Evolutionary conservation across 1,140 invertebrate genomes (phyloP).

Genomic region (Gryon sp.): DNA sequence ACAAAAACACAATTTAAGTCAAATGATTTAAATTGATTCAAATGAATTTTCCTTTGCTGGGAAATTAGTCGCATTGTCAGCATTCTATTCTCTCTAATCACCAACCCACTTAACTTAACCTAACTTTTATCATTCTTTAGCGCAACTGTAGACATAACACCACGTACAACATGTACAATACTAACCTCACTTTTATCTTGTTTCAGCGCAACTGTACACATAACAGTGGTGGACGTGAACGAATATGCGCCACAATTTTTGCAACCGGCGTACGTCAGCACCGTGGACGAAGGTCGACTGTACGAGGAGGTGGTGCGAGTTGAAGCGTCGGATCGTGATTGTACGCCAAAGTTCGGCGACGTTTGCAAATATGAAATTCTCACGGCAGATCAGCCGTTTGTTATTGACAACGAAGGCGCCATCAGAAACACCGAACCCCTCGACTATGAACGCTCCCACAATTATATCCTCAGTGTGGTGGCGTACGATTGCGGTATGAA

Average conservation of each 20-base stretch:
- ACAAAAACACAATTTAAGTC: too few relatives aligned
- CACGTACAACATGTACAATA: background rate
- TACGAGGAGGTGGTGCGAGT: slow-evolving; percentile 94
- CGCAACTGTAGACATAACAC: too few relatives aligned
- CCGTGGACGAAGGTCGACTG: slow-evolving; percentile 94
- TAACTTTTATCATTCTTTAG: too few relatives aligned
- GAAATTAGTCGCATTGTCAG: too few relatives aligned
- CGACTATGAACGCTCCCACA: slow-evolving; percentile 94
- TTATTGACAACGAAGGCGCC: slow-evolving; percentile 93
- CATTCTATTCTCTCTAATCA: too few relatives aligned
- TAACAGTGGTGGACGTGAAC: slow-evolving; percentile 97
- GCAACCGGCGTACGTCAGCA: slow-evolving; percentile 92
- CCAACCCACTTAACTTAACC: too few relatives aligned
- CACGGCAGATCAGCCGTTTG: slow-evolving; percentile 93
- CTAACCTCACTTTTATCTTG: slow-evolving; percentile 25
- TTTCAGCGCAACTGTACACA: slow-evolving; percentile 93
- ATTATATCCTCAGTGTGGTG: slow-evolving; percentile 97
- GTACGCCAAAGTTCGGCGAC: slow-evolving; percentile 93
- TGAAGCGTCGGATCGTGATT: slow-evolving; percentile 93
- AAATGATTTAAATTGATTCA: too few relatives aligned
- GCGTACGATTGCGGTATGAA: slow-evolving; percentile 98
- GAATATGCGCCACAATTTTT: slow-evolving; percentile 94
- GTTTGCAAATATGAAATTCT: slow-evolving; percentile 98
- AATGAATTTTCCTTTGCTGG: too few relatives aligned
- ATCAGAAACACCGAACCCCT: slow-evolving; percentile 95